Evolutionary conservation across 64 coral and sea anemone genomes (phyloP), one percentile per base, ranked within the genome.

Genomic region (Catalaphyllia jardinei): DNA sequence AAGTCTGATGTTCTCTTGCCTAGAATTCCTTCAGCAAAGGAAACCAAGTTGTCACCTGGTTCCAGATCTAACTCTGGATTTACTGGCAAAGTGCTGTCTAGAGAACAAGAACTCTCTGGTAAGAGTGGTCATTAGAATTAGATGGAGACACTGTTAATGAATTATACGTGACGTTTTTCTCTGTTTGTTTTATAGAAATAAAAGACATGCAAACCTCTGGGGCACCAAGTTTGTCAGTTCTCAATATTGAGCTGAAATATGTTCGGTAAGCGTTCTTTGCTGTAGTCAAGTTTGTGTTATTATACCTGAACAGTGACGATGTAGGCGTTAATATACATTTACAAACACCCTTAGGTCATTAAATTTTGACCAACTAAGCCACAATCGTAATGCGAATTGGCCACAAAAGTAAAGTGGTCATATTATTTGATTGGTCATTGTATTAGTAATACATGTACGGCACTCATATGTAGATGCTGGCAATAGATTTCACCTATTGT

Each of bases 181-280:
- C 13, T 52, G 8, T 33, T 65, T 64, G 9, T n/a, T 83, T 67
- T 29, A 52, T 61, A 42, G 38, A 38, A 51, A n/a, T 46, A 71
- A 85, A 52, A 71, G 22, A 85, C 38, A 31, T 18, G 6, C 30
- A 42, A 19, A 51, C 30, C 14, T 28, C 81, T 51, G 63, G 12
- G 17, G 90, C 38, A 16, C 73, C 90, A 61, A 71, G 74, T 22
- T 71, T 92, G 29, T 76, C 73, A 52, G 71, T 92, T 16, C 83
- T 86, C 35, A 92, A 92, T 51, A 86, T 92, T 72, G 90, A 92
- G 39, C 35, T 92, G 27, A 74, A 18, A 78, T 9, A 77, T 67
- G 24, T 8, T 67, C 19, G 24, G 22, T 7, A 27, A 28, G 22
- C 10, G 10, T 24, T 69, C 9, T n/a, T 25, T 24, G 10, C 25